These are phyloP conservation scores for Polypedilum vanderplanki DNA, from an alignment of 1,140 invertebrate genomes.

Conservation along the genomic window DNA sequence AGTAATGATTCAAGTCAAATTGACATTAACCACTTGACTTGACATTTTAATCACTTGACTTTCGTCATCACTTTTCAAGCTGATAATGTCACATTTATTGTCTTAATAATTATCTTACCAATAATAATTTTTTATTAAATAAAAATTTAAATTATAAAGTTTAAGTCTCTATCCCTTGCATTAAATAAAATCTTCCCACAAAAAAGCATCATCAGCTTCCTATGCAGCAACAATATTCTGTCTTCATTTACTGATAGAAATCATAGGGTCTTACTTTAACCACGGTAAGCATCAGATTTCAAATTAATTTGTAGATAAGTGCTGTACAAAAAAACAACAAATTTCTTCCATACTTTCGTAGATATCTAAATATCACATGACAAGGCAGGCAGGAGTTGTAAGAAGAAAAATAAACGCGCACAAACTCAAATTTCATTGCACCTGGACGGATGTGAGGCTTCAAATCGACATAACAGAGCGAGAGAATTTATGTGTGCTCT, in stretches of 20 bases:
- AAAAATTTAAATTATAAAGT: no score
- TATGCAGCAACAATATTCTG: neutral
- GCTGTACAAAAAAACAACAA: neutral
- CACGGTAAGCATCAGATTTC: neutral
- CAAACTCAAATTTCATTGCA: conserved; percentile 12
- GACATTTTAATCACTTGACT: no score
- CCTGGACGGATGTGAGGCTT: conserved; percentile 25
- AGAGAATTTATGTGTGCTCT: conserved; percentile 25
- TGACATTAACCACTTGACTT: no score
- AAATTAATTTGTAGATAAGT: conserved; percentile 20
- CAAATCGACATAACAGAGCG: neutral
- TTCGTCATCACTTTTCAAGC: no score
- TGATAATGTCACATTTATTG: no score
- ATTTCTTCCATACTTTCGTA: neutral
- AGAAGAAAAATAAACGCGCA: conserved; percentile 18
- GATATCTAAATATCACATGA: neutral
- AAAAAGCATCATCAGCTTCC: neutral
- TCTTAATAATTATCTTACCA: no score
- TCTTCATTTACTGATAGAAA: no score
- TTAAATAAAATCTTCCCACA: neutral
- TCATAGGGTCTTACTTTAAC: neutral
- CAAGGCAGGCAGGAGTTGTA: neutral
- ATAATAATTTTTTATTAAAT: no score
- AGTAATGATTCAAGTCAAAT: no score
- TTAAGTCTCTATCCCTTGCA: no score